Base-by-base conservation (phyloP, 2,888 invertebrate genomes). In the Taphrorychus bicolor region DNA sequence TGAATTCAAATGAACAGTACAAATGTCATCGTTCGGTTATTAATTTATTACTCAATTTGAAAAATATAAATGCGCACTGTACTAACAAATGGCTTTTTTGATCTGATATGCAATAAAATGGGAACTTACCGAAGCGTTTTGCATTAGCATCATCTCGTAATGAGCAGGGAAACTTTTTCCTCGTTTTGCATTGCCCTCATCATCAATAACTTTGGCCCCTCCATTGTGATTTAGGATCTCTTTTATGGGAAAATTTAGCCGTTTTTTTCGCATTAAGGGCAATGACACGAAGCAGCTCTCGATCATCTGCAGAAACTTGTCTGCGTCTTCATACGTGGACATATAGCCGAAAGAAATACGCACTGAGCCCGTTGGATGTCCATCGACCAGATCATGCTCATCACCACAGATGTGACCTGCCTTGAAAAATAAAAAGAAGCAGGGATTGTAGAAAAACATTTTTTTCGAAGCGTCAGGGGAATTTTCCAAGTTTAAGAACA, bases 401-500 rank as follows among this genome's bases (percentile, higher is more conserved):
- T 97, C 97, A 0, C 97, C 96, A 81, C 97, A 97, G 42, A 93
- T 89, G 81, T 97, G 97, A 0, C 97, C 97, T 2, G 90, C 88
- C 85, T 87, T 2, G 21, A 51, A 51, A 51, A 32, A 53, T 40
- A 67, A 58, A 53, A 48, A 42, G 45, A 40, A 48, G 59, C 53
- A 57, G 52, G 45, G 51, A 66, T 61, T 61, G n/a, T n/a, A n/a
- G n/a, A n/a, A n/a, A n/a, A n/a, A n/a, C n/a, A n/a, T n/a, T n/a
- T n/a, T n/a, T n/a, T n/a, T n/a, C n/a, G n/a, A n/a, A 66, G 59
- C 54, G 54, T 42, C 51, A 23, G 17, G 54, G 49, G 61, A 60
- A 51, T 66, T 66, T 23, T 18, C 48, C 14, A 52, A 58, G 53
- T 62, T 52, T 57, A 58, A 62, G 59, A 58, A 58, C 22, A 62